Conservation (phyloP, 2,113 vertebrate genomes). For the Spilogale gracilis region DNA sequence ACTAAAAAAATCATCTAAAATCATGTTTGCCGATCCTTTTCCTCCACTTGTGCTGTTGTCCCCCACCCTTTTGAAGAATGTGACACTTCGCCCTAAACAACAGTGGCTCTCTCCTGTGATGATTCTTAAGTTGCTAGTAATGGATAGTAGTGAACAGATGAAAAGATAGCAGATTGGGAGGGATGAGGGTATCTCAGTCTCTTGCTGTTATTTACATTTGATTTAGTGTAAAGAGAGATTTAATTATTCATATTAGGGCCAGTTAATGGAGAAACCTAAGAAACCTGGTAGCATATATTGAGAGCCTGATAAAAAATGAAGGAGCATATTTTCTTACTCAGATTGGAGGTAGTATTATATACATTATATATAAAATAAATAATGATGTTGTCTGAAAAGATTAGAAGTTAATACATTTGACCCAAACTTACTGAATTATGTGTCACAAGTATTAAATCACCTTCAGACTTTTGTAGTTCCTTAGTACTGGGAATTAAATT, state of each 20-base stretch:
- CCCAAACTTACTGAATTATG: constrained; percentile 54
- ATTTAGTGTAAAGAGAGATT: constrained; percentile 48
- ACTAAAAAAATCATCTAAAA: not conserved
- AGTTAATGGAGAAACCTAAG: not conserved
- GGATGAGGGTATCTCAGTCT: not conserved
- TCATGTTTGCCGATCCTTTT: not conserved
- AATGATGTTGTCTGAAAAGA: constrained; percentile 73
- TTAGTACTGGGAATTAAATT: constrained; percentile 68
- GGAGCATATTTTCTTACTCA: not conserved
- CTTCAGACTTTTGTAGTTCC: constrained; percentile 40
- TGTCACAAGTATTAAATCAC: constrained; percentile 74
- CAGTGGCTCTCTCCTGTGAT: not conserved
- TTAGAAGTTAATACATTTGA: constrained; percentile 75
- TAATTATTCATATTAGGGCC: constrained; percentile 65
- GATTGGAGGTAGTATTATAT: constrained; percentile 36
- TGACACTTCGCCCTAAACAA: not conserved
- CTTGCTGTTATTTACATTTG: constrained; percentile 54
- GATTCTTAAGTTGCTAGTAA: not conserved
- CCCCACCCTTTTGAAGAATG: not conserved
- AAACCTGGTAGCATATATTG: not conserved
- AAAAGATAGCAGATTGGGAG: not conserved
- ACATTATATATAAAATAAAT: constrained; percentile 71
- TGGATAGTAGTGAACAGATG: not conserved
- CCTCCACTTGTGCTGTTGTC: rapidly evolving
- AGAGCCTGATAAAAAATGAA: not conserved